Percentiles rank a stretch among this genome's conserved stretches.
Evolutionary conservation across 2,113 vertebrate species (phyloP).

Genomic region (Synodontis membranacea): DNA sequence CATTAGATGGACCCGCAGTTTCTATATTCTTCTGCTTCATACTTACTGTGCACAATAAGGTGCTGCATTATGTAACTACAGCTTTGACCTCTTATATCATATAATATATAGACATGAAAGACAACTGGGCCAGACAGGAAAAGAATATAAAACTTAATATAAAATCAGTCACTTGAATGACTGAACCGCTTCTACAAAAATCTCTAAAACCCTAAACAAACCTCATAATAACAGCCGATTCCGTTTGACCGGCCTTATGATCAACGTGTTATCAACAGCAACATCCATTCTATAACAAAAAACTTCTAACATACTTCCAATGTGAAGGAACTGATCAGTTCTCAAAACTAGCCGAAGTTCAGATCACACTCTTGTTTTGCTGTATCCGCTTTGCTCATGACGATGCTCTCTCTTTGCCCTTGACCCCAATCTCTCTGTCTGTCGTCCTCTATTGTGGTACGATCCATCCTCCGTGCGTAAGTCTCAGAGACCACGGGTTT

Average conservation of each 20-base stretch:
- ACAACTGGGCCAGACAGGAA: not conserved
- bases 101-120: not conserved
- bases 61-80: not conserved
- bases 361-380: not conserved
- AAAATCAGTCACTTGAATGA: not conserved
- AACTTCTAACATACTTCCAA: not conserved
- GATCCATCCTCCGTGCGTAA: conserved; percentile 29
- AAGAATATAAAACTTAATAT: not conserved
- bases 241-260: not conserved
- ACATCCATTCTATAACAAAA: no score
- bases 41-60: not conserved
- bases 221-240: not conserved
- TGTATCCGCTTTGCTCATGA: not conserved
- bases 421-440: not conserved
- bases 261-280: not conserved
- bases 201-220: not conserved
- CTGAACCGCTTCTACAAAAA: not conserved
- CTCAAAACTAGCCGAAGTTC: not conserved
- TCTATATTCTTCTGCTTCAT: not conserved
- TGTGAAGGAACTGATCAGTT: not conserved
- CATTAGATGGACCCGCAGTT: not conserved
- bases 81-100: not conserved
- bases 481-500: not conserved
- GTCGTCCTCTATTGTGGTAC: not conserved
- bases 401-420: not conserved